These are phyloP conservation scores for Pseudolaguvia tuberculata DNA, from an alignment of 2,113 vertebrate genomes.

Conservation along the genomic window DNA sequence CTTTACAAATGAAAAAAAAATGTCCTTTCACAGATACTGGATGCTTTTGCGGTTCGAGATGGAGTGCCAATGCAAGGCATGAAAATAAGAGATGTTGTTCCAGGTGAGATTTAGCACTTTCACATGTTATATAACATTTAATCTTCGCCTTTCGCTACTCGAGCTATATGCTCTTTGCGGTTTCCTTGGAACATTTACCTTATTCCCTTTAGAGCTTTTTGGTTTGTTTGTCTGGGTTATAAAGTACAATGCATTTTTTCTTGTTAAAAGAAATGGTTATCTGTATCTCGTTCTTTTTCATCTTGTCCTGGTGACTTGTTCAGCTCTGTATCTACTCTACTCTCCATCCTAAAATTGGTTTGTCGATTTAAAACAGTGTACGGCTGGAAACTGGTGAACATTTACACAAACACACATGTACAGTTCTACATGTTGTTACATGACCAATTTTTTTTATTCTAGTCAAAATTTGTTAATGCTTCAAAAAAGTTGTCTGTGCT, in stretches of 20 bases:
- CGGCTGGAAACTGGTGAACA: conserved; percentile 12
- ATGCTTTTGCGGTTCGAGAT: conserved; percentile 67
- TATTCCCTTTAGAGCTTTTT: neutral
- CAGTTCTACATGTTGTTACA: conserved; percentile 2
- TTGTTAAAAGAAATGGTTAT: conserved; percentile 20
- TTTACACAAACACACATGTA: neutral
- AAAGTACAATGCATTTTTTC: conserved; percentile 15
- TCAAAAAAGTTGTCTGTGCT: neutral
- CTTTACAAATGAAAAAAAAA: neutral
- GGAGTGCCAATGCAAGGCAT: conserved; percentile 72
- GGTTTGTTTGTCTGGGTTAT: neutral
- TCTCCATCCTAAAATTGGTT: conserved; percentile 26
- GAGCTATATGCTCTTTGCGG: conserved; percentile 36
- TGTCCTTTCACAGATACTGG: conserved; percentile 63
- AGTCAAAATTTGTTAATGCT: neutral
- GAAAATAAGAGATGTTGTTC: conserved; percentile 72
- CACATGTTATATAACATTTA: conserved; percentile 23
- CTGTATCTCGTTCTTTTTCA: conserved; percentile 31
- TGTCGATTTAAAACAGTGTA: conserved; percentile 20
- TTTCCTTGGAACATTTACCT: conserved; percentile 27
- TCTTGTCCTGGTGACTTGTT: conserved; percentile 44
- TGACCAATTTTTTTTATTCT: conserved; percentile 1
- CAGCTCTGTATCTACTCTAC: conserved; percentile 25
- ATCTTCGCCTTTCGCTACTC: conserved; percentile 44
- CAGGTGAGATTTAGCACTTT: conserved; percentile 63